These are phyloP conservation scores for Bombylius major DNA, from an alignment of 2,888 invertebrate species.

Conservation along the genomic window DNA sequence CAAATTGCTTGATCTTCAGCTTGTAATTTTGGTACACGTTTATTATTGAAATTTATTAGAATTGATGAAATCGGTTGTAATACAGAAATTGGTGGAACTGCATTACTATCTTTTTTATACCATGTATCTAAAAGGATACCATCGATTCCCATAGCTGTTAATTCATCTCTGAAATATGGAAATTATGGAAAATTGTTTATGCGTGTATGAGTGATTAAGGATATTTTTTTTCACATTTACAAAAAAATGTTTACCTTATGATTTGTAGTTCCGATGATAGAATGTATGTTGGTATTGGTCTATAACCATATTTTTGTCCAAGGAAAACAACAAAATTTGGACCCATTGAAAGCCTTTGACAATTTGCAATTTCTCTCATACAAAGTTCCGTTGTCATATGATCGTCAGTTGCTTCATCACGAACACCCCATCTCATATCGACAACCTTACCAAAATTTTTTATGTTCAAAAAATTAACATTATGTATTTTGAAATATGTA, in stretches of 20 bases:
- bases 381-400: slow-evolving; percentile 98
- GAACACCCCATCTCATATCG: slow-evolving; percentile 97
- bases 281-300: slow-evolving; percentile 93
- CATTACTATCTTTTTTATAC: slow-evolving; percentile 94
- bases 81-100: slow-evolving; percentile 88
- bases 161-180: slow-evolving; percentile 51
- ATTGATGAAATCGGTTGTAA: slow-evolving; percentile 96
- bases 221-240: not conserved
- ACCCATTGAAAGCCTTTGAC: slow-evolving; percentile 92
- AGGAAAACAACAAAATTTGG: slow-evolving; percentile 96
- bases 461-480: not conserved
- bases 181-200: not conserved
- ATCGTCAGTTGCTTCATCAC: slow-evolving; percentile 97
- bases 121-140: slow-evolving; percentile 76
- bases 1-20: slow-evolving; percentile 93
- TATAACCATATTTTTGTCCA: slow-evolving; percentile 96
- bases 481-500: too few relatives aligned
- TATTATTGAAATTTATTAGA: slow-evolving; percentile 93
- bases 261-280: slow-evolving; percentile 80
- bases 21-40: slow-evolving; percentile 70
- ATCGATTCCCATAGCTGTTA: slow-evolving; percentile 71
- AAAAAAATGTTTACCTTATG: slow-evolving; percentile 37
- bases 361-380: slow-evolving; percentile 96
- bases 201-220: not conserved
- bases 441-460: slow-evolving; percentile 55